phyloP scores from a whole-genome alignment of 2,113 vertebrate genomes.

The Bos javanicus region DNA sequence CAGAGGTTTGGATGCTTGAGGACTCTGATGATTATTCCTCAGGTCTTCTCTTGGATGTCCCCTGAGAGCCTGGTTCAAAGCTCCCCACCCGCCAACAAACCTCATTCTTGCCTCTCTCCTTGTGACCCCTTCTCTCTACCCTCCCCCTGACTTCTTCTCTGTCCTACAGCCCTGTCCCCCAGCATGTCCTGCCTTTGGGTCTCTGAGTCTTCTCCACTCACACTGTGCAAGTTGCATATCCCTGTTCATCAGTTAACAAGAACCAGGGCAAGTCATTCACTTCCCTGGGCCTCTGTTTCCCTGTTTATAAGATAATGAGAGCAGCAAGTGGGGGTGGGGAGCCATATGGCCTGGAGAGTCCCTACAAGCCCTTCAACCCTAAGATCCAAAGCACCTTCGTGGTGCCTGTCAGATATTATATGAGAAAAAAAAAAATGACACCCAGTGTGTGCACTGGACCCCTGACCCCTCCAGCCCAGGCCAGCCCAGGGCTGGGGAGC shows the following conservation, averaged over 20 bases:
- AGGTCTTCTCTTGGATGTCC: background rate
- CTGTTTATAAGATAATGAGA: background rate
- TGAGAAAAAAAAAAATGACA: background rate
- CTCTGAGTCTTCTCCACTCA: background rate
- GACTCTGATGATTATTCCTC: background rate
- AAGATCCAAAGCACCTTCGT: background rate
- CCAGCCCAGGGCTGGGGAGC: background rate
- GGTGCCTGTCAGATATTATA: background rate
- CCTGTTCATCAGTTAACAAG: background rate
- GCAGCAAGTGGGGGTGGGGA: background rate
- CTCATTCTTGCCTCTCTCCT: background rate
- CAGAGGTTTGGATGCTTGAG: background rate
- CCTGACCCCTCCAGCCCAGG: fast-evolving
- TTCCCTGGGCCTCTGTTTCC: background rate
- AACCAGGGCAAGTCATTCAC: background rate
- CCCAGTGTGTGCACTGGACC: background rate
- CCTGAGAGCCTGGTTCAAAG: background rate
- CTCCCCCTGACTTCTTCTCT: background rate
- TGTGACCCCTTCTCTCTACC: background rate
- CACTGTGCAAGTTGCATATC: fast-evolving
- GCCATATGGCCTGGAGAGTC: background rate
- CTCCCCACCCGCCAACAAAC: background rate
- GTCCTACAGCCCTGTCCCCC: background rate
- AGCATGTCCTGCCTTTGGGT: background rate
- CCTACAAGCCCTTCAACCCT: background rate